Evolutionary conservation across 2,888 invertebrate species (phyloP).

Genomic region (Pollenia angustigena): DNA sequence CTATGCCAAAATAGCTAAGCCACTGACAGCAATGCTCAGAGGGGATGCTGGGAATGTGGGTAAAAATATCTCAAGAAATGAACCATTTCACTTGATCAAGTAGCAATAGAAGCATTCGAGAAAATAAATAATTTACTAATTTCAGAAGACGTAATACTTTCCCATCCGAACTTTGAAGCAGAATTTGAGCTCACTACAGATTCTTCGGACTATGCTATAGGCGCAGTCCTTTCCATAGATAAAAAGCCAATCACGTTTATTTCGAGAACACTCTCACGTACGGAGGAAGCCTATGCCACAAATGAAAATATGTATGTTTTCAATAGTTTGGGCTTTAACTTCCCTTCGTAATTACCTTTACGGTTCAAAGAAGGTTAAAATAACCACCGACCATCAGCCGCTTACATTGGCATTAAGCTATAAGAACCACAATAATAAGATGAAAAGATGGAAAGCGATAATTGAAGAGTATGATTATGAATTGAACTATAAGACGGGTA

Average conservation of each 20-base stretch:
- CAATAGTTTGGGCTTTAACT: constrained; percentile 35
- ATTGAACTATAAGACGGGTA: constrained; percentile 33
- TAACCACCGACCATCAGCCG: constrained; percentile 51
- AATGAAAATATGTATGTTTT: constrained; percentile 51
- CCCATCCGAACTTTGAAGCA: no score
- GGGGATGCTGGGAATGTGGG: no score
- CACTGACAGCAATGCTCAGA: no score
- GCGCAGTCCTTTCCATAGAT: constrained; percentile 19
- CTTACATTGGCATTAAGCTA: no score
- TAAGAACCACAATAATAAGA: constrained; percentile 43
- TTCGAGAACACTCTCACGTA: constrained; percentile 38
- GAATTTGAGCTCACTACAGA: neutral
- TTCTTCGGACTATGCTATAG: neutral
- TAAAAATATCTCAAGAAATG: no score
- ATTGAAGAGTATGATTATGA: constrained; percentile 26
- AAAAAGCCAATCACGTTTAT: constrained; percentile 41
- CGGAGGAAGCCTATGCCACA: constrained; percentile 48
- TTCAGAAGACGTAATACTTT: no score
- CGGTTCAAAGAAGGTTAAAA: constrained; percentile 40
- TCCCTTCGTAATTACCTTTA: constrained; percentile 43
- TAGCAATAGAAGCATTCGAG: no score
- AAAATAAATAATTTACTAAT: no score
- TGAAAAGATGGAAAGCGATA: constrained; percentile 49
- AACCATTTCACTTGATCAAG: no score
- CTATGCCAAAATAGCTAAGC: no score